phyloP scores from a whole-genome alignment of 1,140 invertebrate species.

The Pogonognathellus flavescens region DNA sequence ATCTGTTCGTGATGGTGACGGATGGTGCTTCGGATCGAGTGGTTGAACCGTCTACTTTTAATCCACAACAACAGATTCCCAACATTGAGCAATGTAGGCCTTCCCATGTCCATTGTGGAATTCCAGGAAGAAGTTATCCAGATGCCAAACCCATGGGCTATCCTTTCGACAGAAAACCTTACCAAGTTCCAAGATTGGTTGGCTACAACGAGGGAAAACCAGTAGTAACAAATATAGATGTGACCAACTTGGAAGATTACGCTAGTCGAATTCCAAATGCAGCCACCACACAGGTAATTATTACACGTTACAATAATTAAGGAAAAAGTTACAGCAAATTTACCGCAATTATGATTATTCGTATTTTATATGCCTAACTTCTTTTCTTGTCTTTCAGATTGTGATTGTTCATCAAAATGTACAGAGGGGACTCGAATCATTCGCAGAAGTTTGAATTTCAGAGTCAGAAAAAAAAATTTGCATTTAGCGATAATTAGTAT shows the following conservation, averaged over 20 bases:
- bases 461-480: too few relatives aligned
- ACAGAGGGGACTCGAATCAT: too few relatives aligned
- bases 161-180: slow-evolving; percentile 57
- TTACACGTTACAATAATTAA: too few relatives aligned
- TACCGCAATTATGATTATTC: too few relatives aligned
- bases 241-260: neutral
- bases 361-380: too few relatives aligned
- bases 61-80: neutral
- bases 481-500: too few relatives aligned
- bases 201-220: neutral
- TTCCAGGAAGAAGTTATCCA: slow-evolving; percentile 68
- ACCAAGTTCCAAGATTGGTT: neutral
- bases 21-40: slow-evolving; percentile 79
- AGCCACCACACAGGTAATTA: neutral
- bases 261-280: neutral
- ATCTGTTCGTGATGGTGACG: slow-evolving; percentile 86
- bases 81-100: neutral
- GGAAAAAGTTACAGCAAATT: too few relatives aligned
- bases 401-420: too few relatives aligned
- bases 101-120: slow-evolving; percentile 68
- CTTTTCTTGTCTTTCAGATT: neutral
- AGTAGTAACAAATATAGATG: neutral
- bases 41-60: neutral
- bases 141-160: slow-evolving; percentile 69
- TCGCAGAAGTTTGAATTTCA: too few relatives aligned